Evolutionary conservation across 2,113 vertebrate genomes (phyloP).

Genomic region (Bucco capensis): DNA sequence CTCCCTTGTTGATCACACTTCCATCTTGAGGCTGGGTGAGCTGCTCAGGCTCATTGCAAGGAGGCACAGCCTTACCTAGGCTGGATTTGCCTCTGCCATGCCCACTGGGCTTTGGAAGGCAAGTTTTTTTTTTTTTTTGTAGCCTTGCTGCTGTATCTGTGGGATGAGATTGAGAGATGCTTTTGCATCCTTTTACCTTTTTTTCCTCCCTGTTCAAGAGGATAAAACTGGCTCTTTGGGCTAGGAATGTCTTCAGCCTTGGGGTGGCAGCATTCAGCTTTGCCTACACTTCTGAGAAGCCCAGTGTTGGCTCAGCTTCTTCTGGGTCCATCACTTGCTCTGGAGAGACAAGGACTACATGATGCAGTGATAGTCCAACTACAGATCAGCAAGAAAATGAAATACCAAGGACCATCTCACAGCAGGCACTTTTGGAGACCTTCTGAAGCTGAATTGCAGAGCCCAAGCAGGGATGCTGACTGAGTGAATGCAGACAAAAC

Average conservation of each 20-base stretch:
- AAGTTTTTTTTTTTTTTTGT: too few relatives aligned
- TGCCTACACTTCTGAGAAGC: neutral
- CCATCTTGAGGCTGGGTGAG: neutral
- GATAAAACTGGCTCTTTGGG: neutral
- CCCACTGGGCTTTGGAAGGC: neutral
- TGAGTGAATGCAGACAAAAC: neutral
- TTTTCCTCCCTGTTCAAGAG: neutral
- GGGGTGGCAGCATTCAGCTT: constrained; percentile 52
- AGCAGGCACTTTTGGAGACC: neutral
- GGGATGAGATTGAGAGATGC: neutral
- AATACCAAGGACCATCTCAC: neutral
- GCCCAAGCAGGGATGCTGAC: neutral
- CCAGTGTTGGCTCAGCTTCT: neutral
- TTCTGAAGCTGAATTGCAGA: neutral
- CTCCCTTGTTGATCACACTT: too few relatives aligned
- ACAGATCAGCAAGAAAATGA: neutral
- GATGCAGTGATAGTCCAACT: neutral
- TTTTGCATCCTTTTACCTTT: neutral
- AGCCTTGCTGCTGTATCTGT: neutral
- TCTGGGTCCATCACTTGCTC: neutral
- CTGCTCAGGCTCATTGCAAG: neutral
- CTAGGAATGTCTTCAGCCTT: neutral
- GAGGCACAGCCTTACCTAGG: neutral
- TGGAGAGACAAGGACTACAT: neutral
- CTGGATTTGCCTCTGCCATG: neutral